Evolutionary conservation across 2,888 invertebrate species (phyloP), one percentile per base, ranked within the genome.

Genomic region (Watsonalla binaria): DNA sequence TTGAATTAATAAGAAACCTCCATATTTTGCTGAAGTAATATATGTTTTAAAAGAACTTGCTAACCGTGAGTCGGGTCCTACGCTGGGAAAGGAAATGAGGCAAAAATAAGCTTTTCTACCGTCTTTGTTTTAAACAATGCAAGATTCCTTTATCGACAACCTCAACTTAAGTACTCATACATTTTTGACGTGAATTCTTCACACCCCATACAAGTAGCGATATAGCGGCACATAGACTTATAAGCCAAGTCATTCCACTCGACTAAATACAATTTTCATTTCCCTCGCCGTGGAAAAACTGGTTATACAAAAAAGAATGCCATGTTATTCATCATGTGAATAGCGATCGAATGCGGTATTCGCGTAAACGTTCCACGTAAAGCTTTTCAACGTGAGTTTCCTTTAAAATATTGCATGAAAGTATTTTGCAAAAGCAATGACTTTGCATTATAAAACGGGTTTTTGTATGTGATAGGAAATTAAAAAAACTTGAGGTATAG

Each of bases 361-460:
- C 70, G 61, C 62, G 68, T 66, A 70, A 78, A 72, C 74, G 65
- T 62, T 68, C 68, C 65, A 68, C 68, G 65, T 66, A 65, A 69
- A 64, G 55, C 65, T 63, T 73, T 72, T 69, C 61, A 61, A 54
- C 55, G 51, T 42, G 55, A 70, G 68, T 72, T 81, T 82, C 68
- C 78, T 76, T 74, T 76, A 60, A 72, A 80, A 78, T 74, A 72
- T 75, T 74, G 77, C 78, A 76, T 79, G 76, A 72, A 71, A 76
- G 72, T 65, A 72, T 73, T 78, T 66, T 54, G 55, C 61, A 42
- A 9, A 24, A 46, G 67, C 63, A 63, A 66, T 67, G 70, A 73
- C 63, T 70, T 71, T 72, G 76, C 72, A 76, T 80, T 79, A 71
- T 70, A 69, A 74, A 78, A 68, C 60, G 62, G 61, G 65, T 73